These are phyloP conservation scores for Drosophila mimica DNA, from an alignment of 2,888 invertebrate genomes.

Conservation along the genomic window DNA sequence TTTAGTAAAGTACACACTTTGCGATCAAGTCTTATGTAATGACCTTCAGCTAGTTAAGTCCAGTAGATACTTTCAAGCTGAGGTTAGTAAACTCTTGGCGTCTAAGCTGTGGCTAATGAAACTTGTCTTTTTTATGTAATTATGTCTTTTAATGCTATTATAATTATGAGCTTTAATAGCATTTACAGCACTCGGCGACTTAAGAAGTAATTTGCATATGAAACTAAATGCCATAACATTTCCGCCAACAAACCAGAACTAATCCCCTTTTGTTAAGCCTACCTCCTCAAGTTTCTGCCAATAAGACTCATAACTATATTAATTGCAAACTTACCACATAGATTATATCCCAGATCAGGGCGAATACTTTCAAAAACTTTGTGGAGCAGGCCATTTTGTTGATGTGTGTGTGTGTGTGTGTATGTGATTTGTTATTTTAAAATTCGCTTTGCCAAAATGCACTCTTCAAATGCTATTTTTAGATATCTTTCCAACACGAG, in stretches of 20 bases:
- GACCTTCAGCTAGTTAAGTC: slow-evolving; percentile 22
- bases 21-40: not conserved
- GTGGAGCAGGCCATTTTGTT: slow-evolving; percentile 81
- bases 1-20: slow-evolving; percentile 6
- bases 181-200: slow-evolving; percentile 24
- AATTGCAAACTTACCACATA: slow-evolving; percentile 73
- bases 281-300: slow-evolving; percentile 28
- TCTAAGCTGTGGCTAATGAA: slow-evolving; percentile 33
- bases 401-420: not conserved
- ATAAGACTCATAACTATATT: slow-evolving; percentile 18
- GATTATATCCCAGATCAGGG: slow-evolving; percentile 78
- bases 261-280: slow-evolving; percentile 6
- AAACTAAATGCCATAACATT: not conserved
- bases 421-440: not conserved
- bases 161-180: slow-evolving; percentile 46
- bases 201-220: slow-evolving; percentile 39
- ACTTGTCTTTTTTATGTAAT: slow-evolving; percentile 44
- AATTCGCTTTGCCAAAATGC: slow-evolving; percentile 39
- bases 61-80: slow-evolving; percentile 2
- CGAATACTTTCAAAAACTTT: slow-evolving; percentile 70
- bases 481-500: slow-evolving; percentile 24
- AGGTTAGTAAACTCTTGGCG: slow-evolving; percentile 22
- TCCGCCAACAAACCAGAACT: slow-evolving; percentile 33
- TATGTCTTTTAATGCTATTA: slow-evolving; percentile 53
- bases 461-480: slow-evolving; percentile 30